A percentile compares a stretch with the other conserved stretches of the same genome.
These are phyloP conservation scores for Leucoraja ocellata DNA, from an alignment of 2,797 vertebrate species.

Conservation along the genomic window DNA sequence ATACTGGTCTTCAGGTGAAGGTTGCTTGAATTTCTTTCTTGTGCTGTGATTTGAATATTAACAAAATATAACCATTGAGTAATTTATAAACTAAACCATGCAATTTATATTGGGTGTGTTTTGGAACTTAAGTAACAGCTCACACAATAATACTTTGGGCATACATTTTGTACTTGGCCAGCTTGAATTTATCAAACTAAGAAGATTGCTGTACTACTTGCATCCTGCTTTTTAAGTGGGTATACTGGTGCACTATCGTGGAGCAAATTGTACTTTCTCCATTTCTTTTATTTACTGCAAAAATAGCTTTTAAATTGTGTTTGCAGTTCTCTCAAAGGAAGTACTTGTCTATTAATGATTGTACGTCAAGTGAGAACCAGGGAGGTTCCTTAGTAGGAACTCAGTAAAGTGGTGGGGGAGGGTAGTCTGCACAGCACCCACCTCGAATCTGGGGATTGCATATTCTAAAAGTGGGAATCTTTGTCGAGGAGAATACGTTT, in stretches of 20 bases:
- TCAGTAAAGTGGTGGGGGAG: constrained; percentile 39
- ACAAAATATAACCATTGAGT: not conserved
- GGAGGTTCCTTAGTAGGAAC: constrained; percentile 42
- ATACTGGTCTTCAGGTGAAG: not conserved
- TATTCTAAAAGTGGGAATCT: constrained; percentile 24
- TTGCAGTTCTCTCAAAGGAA: constrained; percentile 50
- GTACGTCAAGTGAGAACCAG: constrained; percentile 45
- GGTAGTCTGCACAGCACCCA: not conserved
- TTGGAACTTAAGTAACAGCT: not conserved
- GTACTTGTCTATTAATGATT: constrained; percentile 49
- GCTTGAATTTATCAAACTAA: constrained; percentile 7
- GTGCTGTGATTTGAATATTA: not conserved
- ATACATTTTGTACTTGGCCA: not conserved
- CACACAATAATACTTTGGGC: not conserved
- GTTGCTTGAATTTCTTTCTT: not conserved
- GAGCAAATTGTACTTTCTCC: not conserved
- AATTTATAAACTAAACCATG: not conserved
- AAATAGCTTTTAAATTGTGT: not conserved
- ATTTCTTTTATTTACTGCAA: constrained; percentile 3
- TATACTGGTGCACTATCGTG: not conserved
- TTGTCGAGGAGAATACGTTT: constrained; percentile 10
- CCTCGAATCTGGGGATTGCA: constrained; percentile 22
- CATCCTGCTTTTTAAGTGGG: not conserved
- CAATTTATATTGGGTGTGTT: not conserved
- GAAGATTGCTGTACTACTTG: not conserved